Evolutionary conservation across 2,888 invertebrate species (phyloP), one percentile per base, ranked within the genome.

Genomic region (Drosophila austrosaltans): DNA sequence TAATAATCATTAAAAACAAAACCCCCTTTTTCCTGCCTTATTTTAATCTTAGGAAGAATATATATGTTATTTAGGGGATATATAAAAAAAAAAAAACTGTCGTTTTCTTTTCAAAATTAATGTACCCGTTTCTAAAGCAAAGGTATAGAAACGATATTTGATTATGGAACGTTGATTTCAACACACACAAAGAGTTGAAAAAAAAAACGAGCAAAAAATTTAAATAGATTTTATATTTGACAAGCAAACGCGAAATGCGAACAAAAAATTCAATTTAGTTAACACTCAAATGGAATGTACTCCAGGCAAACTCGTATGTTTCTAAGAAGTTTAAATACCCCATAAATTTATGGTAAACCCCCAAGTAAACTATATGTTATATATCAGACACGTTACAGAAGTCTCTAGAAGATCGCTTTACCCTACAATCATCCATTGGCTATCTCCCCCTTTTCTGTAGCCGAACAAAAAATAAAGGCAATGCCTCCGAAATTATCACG

Each of bases 151-250:
- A 73, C 16, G 60, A 62, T 40, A 60, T 66, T 73, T 62, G 44
- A 73, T 73, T 73, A 66, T 67, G 66, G 39, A 72, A 66, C 67
- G 58, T 44, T 66, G 72, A 72, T 71, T 71, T 71, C 72, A 25
- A 20, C 36, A 32, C 68, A 59, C 36, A 53, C 53, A 57, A 67
- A 62, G 53, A 66, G 53, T 5, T 12, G 22, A 4, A 25, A 2
- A 58, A 4, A 7, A 66, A 30, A 53, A 39, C 39, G 28, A 40
- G 20, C 4, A 2, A 42, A 61, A 16, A 16, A 58, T 57, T 57
- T n/a, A 70, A 53, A 70, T 32, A 63, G 42, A 30, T 56, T 54
- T 54, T 61, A 32, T 67, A 73, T 73, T 72, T 72, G 67, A 57
- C 67, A 61, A 72, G 73, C 73, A 73, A 72, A 73, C 60, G 54